These are phyloP conservation scores for Enteromius afrohamiltoni DNA, from an alignment of 2,797 vertebrate genomes.

Conservation along the genomic window DNA sequence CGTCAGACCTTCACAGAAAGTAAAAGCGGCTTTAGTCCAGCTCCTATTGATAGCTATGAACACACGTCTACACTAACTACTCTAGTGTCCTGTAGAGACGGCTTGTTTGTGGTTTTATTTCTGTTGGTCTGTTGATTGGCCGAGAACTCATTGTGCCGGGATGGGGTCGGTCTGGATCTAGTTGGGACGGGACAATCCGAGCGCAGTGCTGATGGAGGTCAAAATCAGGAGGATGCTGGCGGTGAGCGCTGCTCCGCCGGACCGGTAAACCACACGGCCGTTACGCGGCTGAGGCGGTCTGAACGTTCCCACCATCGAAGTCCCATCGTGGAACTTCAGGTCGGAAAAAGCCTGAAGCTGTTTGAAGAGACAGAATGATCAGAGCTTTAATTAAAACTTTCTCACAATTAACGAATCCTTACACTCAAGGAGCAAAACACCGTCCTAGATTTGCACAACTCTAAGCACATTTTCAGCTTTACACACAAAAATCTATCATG, in stretches of 20 bases:
- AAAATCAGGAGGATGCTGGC: slow-evolving; percentile 67
- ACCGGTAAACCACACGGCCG: slow-evolving; percentile 75
- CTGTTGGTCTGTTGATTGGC: slow-evolving; percentile 33
- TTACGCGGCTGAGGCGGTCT: slow-evolving; percentile 79
- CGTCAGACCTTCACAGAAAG: slow-evolving; percentile 24
- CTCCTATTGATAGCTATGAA: slow-evolving; percentile 72
- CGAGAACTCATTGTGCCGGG: slow-evolving; percentile 61
- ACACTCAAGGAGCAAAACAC: no score
- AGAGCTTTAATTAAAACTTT: not conserved
- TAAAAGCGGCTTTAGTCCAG: slow-evolving; percentile 54
- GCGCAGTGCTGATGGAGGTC: slow-evolving; percentile 53
- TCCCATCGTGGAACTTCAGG: slow-evolving; percentile 67
- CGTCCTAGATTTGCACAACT: no score
- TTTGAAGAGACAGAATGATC: slow-evolving; percentile 17
- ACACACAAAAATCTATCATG: no score
- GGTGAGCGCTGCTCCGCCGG: slow-evolving; percentile 63
- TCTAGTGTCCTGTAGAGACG: not conserved
- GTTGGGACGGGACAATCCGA: slow-evolving; percentile 69
- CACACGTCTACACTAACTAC: slow-evolving; percentile 52
- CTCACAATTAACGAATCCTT: no score
- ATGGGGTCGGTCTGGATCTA: slow-evolving; percentile 63
- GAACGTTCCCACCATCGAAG: slow-evolving; percentile 79
- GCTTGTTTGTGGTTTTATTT: not conserved
- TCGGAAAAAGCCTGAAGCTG: slow-evolving; percentile 81
- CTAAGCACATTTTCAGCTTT: no score